Evolutionary conservation across 2,113 vertebrate species (phyloP), one percentile per base, ranked within the genome.

Genomic region (Alexandromys fortis): DNA sequence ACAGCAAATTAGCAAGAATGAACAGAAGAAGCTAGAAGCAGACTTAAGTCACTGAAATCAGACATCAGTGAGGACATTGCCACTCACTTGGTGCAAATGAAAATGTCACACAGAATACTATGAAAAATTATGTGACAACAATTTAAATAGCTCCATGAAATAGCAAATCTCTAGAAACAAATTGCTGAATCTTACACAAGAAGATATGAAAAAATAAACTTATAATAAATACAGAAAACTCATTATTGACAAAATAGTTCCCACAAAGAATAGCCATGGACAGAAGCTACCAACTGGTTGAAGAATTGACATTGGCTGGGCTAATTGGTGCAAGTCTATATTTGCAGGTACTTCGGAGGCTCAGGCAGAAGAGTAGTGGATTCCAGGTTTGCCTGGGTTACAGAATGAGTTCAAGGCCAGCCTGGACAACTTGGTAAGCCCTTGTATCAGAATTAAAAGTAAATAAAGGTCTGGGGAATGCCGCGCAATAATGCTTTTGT

Each of bases 121-220:
- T 42, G 13, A 93, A 91, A 19, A 47, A 82, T 2, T 78, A 30
- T 28, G 1, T 14, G 61, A 12, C 17, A 67, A 28, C 24, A 13
- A 82, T 45, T 91, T 72, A 65, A 38, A 73, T n/a, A 72, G n/a
- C 63, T 75, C n/a, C 38, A 42, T 24, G 28, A 79, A 96, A 88
- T 28, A 17, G 12, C 1, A 88, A 90, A 94, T 82, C 82, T 55
- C 75, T 76, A 75, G 47, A 90, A 72, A 94, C 9, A 81, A 86
- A 49, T n/a, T 26, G 49, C 68, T 72, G 30, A 90, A 47, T 78
- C 47, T 87, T 79, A 77, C 68, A 91, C 12, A 58, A 38, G 33
- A 89, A 88, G 47, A 85, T 70, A 88, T 73, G 42, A 63, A 17
- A 92, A 92, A 87, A 70, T 79, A 79, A 63, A 72, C 28, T 85